Percentiles rank a stretch among this genome's conserved stretches.
phyloP scores from a whole-genome alignment of 2,797 vertebrate species.

The Enteromius unitaeniatus region DNA sequence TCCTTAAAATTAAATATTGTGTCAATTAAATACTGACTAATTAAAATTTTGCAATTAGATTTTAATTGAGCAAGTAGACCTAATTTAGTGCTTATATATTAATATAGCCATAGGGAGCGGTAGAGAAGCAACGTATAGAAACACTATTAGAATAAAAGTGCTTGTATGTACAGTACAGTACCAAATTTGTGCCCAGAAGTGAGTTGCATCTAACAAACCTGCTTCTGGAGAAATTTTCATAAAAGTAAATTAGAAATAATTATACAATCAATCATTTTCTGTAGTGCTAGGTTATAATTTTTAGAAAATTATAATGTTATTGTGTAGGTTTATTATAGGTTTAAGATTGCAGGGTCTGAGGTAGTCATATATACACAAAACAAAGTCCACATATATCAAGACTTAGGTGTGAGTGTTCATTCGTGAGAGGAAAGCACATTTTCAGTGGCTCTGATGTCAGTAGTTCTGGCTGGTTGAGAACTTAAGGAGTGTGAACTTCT shows the following conservation, averaged over 20 bases:
- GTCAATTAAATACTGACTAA: no score
- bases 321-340: not conserved
- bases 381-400: not conserved
- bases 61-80: not conserved
- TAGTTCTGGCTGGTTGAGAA: constrained; percentile 45
- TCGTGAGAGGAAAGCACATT: not conserved
- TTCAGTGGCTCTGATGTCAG: constrained; percentile 29
- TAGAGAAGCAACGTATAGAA: not conserved
- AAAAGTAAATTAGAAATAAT: not conserved
- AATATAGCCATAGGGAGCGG: not conserved
- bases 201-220: not conserved
- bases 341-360: not conserved
- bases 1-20: not conserved
- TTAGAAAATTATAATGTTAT: not conserved
- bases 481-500: constrained; percentile 30
- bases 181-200: not conserved
- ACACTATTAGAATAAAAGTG: not conserved
- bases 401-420: not conserved
- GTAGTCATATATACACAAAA: not conserved
- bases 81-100: not conserved
- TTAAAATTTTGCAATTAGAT: not conserved
- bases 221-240: not conserved
- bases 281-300: not conserved
- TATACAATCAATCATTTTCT: constrained; percentile 3
- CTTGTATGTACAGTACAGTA: not conserved